phyloP scores from a whole-genome alignment of 2,797 vertebrate genomes.

The Malurus leucopterus region DNA sequence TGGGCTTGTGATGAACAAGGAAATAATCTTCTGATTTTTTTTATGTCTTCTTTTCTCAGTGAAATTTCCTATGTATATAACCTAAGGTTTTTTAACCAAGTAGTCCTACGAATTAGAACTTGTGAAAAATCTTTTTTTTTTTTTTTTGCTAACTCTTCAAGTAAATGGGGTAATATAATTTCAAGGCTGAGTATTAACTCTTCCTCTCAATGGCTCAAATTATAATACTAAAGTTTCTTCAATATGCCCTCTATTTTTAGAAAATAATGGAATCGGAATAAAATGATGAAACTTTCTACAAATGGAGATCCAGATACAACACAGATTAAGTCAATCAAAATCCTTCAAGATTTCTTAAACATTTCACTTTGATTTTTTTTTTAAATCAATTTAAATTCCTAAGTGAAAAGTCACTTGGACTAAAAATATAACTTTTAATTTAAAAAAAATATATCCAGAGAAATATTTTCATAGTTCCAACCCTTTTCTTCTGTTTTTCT shows the following conservation, averaged over 20 bases:
- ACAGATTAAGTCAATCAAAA: conserved; percentile 60
- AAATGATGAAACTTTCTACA: conserved; percentile 51
- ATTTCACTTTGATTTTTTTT: conserved; percentile 13
- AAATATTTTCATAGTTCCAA: not conserved
- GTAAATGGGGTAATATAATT: conserved; percentile 20
- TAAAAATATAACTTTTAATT: conserved; percentile 28
- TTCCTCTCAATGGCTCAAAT: conserved; percentile 24
- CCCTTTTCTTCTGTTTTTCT: not conserved
- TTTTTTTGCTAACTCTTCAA: not conserved
- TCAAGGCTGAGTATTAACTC: not conserved
- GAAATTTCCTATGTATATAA: not conserved
- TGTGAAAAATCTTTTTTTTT: not conserved
- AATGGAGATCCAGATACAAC: conserved; percentile 50
- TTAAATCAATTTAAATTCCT: conserved; percentile 9
- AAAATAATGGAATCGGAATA: conserved; percentile 54
- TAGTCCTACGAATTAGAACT: not conserved
- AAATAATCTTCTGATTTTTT: not conserved
- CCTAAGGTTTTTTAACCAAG: not conserved
- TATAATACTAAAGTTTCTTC: conserved; percentile 37
- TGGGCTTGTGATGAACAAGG: not conserved
- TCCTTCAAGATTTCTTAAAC: conserved; percentile 32
- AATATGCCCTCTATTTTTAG: conserved; percentile 51
- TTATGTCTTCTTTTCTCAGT: not conserved
- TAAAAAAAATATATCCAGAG: not conserved
- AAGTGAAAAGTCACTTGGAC: conserved; percentile 21